Base-by-base conservation (phyloP, 2,888 invertebrate species). In the Cantharis flavilabris region DNA sequence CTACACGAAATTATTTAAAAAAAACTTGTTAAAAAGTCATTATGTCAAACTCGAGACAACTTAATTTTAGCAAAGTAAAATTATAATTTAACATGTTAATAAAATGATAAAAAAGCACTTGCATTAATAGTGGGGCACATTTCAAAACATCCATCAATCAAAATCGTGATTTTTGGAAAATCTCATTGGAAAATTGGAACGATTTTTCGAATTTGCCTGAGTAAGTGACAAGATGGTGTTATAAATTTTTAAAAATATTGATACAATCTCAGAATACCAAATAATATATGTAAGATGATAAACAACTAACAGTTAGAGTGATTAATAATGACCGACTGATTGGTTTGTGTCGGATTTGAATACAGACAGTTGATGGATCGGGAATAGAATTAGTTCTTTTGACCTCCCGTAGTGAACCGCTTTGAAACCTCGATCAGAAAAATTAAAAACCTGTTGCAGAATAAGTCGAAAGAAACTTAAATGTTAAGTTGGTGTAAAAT, bases 371-470 rank as follows among this genome's bases (percentile, higher is more conserved):
- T 86, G 86, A 87, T 86, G 85, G 84, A 86, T 87, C 84, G 84
- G 85, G 85, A 86, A 85, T 86, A 85, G 85, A 86, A 87, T 86
- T 85, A 85, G 84, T 84, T 86, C 83, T 85, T 84, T 80, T 82
- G 84, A 84, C 82, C 77, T 84, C 86, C 86, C 81, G 84, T 82
- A 76, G 86, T 74, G 86, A 83, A 79, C 78, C 80, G 82, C 83
- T 83, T 84, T 85, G 82, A 81, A 80, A 80, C 81, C 80, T 81
- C 83, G 81, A 83, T 84, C 83, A 82, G 80, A 83, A 82, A 84
- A 84, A 85, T 85, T 85, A 84, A 82, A 83, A 84, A 83, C 80
- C 82, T 76, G 79, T 80, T 81, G 81, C 76, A 70, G 73, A 76
- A 79, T 79, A 79, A 79, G 73, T 74, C 76, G 74, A 67, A 79